phyloP scores from a whole-genome alignment of 2,113 vertebrate species.

The Procavia capensis region DNA sequence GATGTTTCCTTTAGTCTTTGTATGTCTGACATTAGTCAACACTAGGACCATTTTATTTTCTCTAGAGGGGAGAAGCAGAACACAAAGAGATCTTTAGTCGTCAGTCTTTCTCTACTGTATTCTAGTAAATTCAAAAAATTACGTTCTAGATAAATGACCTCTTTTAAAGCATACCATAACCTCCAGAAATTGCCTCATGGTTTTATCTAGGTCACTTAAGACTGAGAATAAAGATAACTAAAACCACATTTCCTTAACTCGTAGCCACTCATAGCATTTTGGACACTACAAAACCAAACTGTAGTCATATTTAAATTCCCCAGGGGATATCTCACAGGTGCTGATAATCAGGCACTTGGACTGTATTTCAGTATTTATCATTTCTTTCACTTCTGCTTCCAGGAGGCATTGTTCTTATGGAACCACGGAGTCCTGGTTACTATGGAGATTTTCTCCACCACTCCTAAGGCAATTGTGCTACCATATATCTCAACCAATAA shows the following conservation, averaged over 20 bases:
- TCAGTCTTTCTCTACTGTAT: not conserved
- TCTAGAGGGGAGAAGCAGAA: not conserved
- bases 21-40: not conserved
- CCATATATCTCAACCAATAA: not conserved
- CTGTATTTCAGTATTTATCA: not conserved
- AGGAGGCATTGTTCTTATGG: not conserved
- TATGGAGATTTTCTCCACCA: not conserved
- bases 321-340: not conserved
- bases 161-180: not conserved
- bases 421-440: not conserved
- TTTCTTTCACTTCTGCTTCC: not conserved
- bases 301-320: not conserved
- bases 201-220: slow-evolving; percentile 8
- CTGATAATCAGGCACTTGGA: not conserved
- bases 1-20: not conserved
- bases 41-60: not conserved
- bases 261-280: not conserved
- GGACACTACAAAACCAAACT: no score
- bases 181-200: not conserved
- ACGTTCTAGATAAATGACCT: not conserved
- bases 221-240: not conserved
- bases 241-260: not conserved
- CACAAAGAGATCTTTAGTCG: not conserved
- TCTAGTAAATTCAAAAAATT: not conserved
- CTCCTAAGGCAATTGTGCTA: not conserved